phyloP scores from a whole-genome alignment of 2,888 invertebrate genomes.

The Anticlea derivata region DNA sequence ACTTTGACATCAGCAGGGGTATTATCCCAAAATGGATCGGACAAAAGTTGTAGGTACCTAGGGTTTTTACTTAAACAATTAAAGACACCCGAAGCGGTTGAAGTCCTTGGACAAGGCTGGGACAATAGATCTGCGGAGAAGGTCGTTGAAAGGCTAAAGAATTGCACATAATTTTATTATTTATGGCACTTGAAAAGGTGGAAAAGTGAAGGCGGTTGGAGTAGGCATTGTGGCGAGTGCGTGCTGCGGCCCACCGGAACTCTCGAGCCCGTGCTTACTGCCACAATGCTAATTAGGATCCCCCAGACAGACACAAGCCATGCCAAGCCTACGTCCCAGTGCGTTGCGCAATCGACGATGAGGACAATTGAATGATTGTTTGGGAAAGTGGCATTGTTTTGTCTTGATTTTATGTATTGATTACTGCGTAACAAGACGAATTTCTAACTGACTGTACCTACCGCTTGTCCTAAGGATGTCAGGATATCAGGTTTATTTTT shows the following conservation, averaged over 20 bases:
- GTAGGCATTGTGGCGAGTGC: constrained; percentile 60
- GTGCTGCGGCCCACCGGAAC: constrained; percentile 58
- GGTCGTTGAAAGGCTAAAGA: constrained; percentile 52
- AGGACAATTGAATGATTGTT: constrained; percentile 23
- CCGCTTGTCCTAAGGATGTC: no score
- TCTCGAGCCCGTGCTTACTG: constrained; percentile 45
- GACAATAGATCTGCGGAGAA: constrained; percentile 55
- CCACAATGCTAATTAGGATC: constrained; percentile 57
- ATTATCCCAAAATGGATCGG: constrained; percentile 41
- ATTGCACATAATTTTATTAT: constrained; percentile 64
- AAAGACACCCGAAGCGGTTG: constrained; percentile 41
- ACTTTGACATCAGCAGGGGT: constrained; percentile 48
- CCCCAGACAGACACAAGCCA: constrained; percentile 35
- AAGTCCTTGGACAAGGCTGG: constrained; percentile 55
- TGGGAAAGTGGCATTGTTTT: constrained; percentile 16
- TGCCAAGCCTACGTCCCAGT: constrained; percentile 10
- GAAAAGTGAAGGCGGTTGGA: constrained; percentile 60
- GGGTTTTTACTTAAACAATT: constrained; percentile 61
- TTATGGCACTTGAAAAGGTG: constrained; percentile 55
- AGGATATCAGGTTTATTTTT: no score
- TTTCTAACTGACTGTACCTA: neutral
- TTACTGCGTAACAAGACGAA: neutral
- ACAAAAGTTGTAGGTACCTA: constrained; percentile 49
- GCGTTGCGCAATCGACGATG: constrained; percentile 20
- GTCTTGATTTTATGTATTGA: constrained; percentile 9